Percentiles rank a stretch among this genome's conserved stretches.
Evolutionary conservation across 2,888 invertebrate genomes (phyloP).

Genomic region (Rhagium mordax): DNA sequence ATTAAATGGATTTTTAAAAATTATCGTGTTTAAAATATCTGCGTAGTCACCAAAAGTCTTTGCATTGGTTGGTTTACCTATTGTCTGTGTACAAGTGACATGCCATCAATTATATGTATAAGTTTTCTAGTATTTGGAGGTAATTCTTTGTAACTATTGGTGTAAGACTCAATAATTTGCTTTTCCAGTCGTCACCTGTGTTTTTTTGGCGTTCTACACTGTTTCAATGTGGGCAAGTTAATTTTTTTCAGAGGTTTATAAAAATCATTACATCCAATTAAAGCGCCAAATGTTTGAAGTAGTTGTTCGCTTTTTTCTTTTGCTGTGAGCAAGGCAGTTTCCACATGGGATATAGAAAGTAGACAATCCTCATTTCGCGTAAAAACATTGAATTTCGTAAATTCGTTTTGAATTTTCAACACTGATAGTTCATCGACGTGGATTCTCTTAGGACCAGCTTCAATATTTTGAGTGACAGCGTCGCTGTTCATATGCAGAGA

Average conservation of each 20-base stretch:
- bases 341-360: not conserved
- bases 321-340: not conserved
- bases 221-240: constrained; percentile 3
- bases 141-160: not conserved
- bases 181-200: too few species aligned
- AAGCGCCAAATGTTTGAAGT: not conserved
- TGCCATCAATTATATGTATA: constrained; percentile 12
- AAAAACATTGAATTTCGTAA: constrained; percentile 16
- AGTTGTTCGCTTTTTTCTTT: not conserved
- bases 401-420: not conserved
- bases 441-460: not conserved
- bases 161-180: constrained; percentile 4
- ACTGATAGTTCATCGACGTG: constrained; percentile 1
- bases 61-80: constrained; percentile 4
- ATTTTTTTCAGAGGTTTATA: constrained; percentile 10
- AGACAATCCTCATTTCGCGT: not conserved
- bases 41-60: constrained; percentile 4
- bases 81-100: not conserved
- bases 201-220: not conserved
- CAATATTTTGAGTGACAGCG: not conserved
- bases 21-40: constrained; percentile 1
- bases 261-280: not conserved
- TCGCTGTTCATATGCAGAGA: not conserved
- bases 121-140: not conserved
- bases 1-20: constrained; percentile 14